A percentile compares a stretch with the other conserved stretches of the same genome.
Evolutionary conservation across 2,888 invertebrate genomes (phyloP).

Genomic region (Drosophila eohydei): DNA sequence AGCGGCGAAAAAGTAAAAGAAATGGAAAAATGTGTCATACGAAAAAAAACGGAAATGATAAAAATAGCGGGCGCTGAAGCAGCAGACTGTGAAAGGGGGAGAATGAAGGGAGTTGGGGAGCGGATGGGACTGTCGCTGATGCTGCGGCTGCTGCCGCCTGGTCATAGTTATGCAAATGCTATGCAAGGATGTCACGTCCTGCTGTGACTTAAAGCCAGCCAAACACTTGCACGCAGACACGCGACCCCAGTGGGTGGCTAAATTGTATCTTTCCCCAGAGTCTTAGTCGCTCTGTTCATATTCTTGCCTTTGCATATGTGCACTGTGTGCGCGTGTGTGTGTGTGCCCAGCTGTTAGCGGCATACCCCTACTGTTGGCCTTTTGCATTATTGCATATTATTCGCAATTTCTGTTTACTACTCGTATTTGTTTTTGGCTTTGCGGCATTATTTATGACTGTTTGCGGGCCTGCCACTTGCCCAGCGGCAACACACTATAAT

Average conservation of each 20-base stretch:
- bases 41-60: constrained; percentile 66
- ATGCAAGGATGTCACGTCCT: constrained; percentile 80
- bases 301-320: not conserved
- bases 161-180: constrained; percentile 79
- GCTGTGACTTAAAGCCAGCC: constrained; percentile 74
- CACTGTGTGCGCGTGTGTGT: not conserved
- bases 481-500: constrained; percentile 27
- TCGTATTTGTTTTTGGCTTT: constrained; percentile 77
- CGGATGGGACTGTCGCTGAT: constrained; percentile 33
- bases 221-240: constrained; percentile 40
- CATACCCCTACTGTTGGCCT: constrained; percentile 60
- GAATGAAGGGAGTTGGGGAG: not conserved
- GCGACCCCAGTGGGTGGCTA: constrained; percentile 22
- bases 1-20: constrained; percentile 12
- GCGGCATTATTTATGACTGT: constrained; percentile 68
- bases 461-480: constrained; percentile 6
- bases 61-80: constrained; percentile 65
- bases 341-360: constrained; percentile 13
- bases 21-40: constrained; percentile 49
- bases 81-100: constrained; percentile 42
- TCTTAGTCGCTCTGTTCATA: constrained; percentile 15
- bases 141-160: constrained; percentile 41
- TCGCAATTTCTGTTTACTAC: constrained; percentile 77
- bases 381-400: constrained; percentile 80
- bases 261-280: constrained; percentile 11